Conservation (phyloP, 2,888 invertebrate species). For the Crossocerus cetratus region DNA sequence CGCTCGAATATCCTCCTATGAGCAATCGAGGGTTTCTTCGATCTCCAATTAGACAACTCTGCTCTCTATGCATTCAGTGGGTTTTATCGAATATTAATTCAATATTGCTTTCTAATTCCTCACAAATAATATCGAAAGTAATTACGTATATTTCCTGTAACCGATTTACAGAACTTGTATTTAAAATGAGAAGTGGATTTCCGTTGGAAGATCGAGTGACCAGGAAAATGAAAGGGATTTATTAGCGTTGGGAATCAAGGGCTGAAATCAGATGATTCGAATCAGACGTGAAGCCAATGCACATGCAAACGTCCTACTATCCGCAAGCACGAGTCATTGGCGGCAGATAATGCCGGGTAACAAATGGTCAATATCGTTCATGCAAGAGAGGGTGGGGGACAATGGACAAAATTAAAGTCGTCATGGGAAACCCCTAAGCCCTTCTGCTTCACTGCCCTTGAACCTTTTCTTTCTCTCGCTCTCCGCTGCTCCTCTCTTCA, state of each 20-base stretch:
- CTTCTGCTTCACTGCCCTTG: constrained; percentile 71
- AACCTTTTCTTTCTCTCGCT: constrained; percentile 44
- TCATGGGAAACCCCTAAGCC: constrained; percentile 74
- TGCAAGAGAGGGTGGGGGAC: constrained; percentile 41
- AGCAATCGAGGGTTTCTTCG: neutral
- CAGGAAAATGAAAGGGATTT: no score
- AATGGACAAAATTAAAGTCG: constrained; percentile 72
- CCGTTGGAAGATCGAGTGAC: no score
- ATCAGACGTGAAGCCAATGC: neutral
- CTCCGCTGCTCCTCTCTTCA: constrained; percentile 54
- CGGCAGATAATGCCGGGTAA: constrained; percentile 53
- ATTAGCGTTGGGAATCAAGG: no score
- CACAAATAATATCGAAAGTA: neutral
- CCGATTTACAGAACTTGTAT: no score
- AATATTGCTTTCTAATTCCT: neutral
- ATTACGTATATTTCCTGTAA: no score
- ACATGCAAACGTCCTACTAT: neutral
- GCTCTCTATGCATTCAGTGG: neutral
- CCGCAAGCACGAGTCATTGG: constrained; percentile 22
- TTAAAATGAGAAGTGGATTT: no score
- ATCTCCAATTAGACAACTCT: neutral
- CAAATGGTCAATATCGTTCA: constrained; percentile 52
- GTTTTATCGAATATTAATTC: neutral
- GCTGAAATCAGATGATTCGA: no score
- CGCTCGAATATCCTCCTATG: neutral